These are phyloP conservation scores for Litoditis marina DNA, from an alignment of 2,888 invertebrate species.

Conservation along the genomic window DNA sequence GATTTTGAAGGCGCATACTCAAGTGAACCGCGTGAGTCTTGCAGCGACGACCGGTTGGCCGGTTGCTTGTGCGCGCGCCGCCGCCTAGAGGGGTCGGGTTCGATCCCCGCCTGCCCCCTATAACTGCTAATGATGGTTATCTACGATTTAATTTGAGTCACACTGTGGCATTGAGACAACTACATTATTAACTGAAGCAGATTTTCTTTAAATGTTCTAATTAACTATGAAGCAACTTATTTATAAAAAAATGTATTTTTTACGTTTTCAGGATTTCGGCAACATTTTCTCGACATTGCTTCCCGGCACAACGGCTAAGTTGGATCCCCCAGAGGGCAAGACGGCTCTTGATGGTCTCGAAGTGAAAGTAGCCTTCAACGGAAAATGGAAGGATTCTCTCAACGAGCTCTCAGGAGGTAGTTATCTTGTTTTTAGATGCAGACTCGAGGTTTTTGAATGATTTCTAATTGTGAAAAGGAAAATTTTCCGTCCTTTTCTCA, in stretches of 20 bases:
- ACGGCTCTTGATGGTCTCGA: conserved; percentile 82
- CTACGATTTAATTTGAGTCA: conserved; percentile 14
- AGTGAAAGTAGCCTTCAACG: conserved; percentile 83
- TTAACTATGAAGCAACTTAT: background rate
- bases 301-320: conserved; percentile 82
- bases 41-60: background rate
- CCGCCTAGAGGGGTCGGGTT: too few relatives aligned
- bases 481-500: conserved; percentile 65
- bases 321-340: conserved; percentile 74
- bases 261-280: conserved; percentile 76
- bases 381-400: conserved; percentile 90
- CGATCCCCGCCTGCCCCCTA: background rate
- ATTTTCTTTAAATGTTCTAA: conserved; percentile 1
- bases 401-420: conserved; percentile 95
- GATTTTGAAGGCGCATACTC: conserved; percentile 76
- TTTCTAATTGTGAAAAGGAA: background rate
- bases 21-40: conserved; percentile 72
- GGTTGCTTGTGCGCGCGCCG: background rate
- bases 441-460: background rate
- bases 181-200: conserved; percentile 8
- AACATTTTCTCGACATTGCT: conserved; percentile 86
- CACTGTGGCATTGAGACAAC: background rate
- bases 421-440: conserved; percentile 58
- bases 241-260: background rate
- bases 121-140: conserved; percentile 8